Evolutionary conservation across 2,113 vertebrate species (phyloP), one percentile per base, ranked within the genome.

Genomic region (Zosterops hypoxanthus): DNA sequence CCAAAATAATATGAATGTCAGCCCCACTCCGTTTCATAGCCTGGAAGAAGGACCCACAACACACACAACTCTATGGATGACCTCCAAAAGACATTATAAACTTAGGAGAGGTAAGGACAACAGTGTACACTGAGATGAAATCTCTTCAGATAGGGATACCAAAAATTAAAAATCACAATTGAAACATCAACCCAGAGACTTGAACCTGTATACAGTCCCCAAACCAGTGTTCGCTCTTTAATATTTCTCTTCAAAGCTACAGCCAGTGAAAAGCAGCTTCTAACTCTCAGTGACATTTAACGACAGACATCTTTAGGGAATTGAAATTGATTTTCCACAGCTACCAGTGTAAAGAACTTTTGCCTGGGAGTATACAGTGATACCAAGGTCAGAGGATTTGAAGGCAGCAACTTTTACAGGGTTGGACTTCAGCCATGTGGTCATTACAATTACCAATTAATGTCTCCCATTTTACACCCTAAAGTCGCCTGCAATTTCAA

Each of bases 321-420:
- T 9, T 71, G 29, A 95, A 95, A 97, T 82, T 93, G 94, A 97
- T 97, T 97, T 97, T 97, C 82, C 90, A 60, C 71, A 83, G 86
- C 63, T 94, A 69, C 52, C 41, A 57, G 31, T 71, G 71, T 93
- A 84, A 92, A 96, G 92, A 78, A 57, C 71, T 96, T 82, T 95
- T 92, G 85, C 79, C 90, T 85, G 47, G 44, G 39, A 96, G 46
- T 42, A 7, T 64, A 93, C n/a, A 91, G 19, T 53, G 82, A 90
- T 96, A 92, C n/a, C 53, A 85, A 88, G 41, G 70, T 87, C 61
- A 85, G 46, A 92, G 84, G 78, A 85, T 97, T 88, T 95, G 88
- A 95, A 94, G 34, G 50, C 50, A 91, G 63, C 52, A 85, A 26
- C 75, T 93, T 97, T 94, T 92, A 69, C 42, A 59, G 46, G 79